Base-by-base conservation (phyloP, 2,888 invertebrate species). In the Aromia moschata region DNA sequence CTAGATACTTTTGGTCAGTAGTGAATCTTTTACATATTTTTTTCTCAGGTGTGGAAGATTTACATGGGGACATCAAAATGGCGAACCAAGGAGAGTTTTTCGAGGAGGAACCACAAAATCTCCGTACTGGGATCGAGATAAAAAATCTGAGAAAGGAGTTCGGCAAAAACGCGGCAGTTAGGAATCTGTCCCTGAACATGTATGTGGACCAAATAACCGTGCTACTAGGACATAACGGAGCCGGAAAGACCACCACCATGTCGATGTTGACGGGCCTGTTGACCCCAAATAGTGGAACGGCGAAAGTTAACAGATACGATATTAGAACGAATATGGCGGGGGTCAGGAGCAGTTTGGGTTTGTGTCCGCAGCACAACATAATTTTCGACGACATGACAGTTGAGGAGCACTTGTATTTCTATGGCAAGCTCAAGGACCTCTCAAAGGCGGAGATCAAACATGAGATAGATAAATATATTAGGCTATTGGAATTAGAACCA, bases 171-270 rank as follows among this genome's bases (percentile, higher is more conserved):
- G 76, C 82, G 17, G 91, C 87, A 1, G 91, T 92, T 0, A 84
- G 88, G 60, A 86, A 88, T 57, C 80, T 94, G 46, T 86, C 86
- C n/a, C 72, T 94, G 60, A 92, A 92, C 71, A 90, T 96, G 86
- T 96, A 91, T 75, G 89, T 92, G 74, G 89, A 91, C 60, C 94
- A 96, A 82, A 94, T 96, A 61, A 95, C 95, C 0, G 93, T 92
- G 1, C 76, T 92, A n/a, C 80, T 93, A 36, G 92, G 68, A 10
- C 81, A 81, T 57, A 94, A 94, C 74, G 96, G 96, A 1, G 96
- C 96, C 44, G 96, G 96, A 7, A 96, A 96, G 83, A 94, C 95
- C 0, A 96, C 96, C 0, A 94, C 95, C 1, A 94, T 96, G 85
- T 93, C 93, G 0, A 95, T 96, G 90, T 81, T 96, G 38, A 95